These are phyloP conservation scores for Nymphalis polychloros DNA, from an alignment of 2,888 invertebrate species.

Conservation along the genomic window DNA sequence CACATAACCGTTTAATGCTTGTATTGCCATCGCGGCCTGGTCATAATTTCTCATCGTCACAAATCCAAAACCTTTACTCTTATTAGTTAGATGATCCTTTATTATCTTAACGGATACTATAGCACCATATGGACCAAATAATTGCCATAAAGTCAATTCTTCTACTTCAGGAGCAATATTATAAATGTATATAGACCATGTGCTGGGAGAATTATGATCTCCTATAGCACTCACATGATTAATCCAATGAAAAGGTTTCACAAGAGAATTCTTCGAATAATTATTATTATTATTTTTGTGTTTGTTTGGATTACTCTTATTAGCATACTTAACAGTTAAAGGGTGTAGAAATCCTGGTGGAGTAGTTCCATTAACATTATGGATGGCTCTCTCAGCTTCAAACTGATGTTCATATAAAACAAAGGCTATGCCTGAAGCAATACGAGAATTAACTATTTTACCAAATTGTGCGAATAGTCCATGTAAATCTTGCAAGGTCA, in stretches of 20 bases:
- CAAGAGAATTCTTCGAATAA: slow-evolving; percentile 72
- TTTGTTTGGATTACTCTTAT: slow-evolving; percentile 80
- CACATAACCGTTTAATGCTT: slow-evolving; percentile 76
- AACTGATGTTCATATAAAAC: slow-evolving; percentile 78
- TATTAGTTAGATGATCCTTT: slow-evolving; percentile 79
- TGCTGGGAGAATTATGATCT: slow-evolving; percentile 76
- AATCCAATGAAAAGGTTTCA: slow-evolving; percentile 78
- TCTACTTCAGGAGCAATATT: slow-evolving; percentile 79
- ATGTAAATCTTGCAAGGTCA: slow-evolving; percentile 81
- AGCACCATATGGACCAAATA: slow-evolving; percentile 82
- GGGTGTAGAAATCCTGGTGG: slow-evolving; percentile 80
- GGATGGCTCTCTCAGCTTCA: slow-evolving; percentile 78
- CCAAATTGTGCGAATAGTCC: slow-evolving; percentile 80
- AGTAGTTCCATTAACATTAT: slow-evolving; percentile 74
- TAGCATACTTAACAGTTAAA: slow-evolving; percentile 81
- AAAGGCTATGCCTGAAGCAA: slow-evolving; percentile 80
- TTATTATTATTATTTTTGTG: slow-evolving; percentile 78
- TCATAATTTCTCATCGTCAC: slow-evolving; percentile 81
- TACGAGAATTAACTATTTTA: slow-evolving; percentile 81
- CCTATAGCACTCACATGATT: slow-evolving; percentile 77
- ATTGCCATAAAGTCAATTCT: slow-evolving; percentile 78
- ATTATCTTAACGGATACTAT: slow-evolving; percentile 81
- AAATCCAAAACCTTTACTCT: slow-evolving; percentile 81
- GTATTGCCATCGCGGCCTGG: slow-evolving; percentile 81
- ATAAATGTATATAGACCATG: slow-evolving; percentile 81